Percentiles rank a stretch among this genome's conserved stretches.
Conservation (phyloP, 2,888 invertebrate species). For the Lingula anatina region DNA sequence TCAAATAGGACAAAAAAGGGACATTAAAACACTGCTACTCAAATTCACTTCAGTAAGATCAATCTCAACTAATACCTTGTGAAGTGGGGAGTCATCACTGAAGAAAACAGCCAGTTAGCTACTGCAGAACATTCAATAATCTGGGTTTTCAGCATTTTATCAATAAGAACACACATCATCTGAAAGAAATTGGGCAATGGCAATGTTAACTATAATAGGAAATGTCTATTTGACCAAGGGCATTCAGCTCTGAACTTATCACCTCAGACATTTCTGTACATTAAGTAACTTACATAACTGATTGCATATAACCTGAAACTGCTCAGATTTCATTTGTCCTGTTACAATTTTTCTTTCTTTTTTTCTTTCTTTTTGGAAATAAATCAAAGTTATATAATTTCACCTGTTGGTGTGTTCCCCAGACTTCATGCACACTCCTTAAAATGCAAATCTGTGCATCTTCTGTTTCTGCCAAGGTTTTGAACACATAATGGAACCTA, state of each 20-base stretch:
- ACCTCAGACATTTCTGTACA: background rate
- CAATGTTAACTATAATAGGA: background rate
- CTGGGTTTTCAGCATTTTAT: constrained; percentile 95
- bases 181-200: constrained; percentile 47
- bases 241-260: background rate
- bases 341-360: too few relatives aligned
- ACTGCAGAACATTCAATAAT: constrained; percentile 95
- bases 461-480: constrained; percentile 87
- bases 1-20: too few relatives aligned
- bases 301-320: too few relatives aligned
- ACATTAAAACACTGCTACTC: too few relatives aligned
- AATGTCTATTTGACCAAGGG: background rate
- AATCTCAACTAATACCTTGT: constrained; percentile 59
- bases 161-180: constrained; percentile 93
- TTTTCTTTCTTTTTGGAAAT: too few relatives aligned
- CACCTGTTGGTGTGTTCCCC: constrained; percentile 81
- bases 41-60: constrained; percentile 76
- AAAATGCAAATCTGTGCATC: constrained; percentile 93
- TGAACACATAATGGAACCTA: constrained; percentile 54
- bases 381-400: too few relatives aligned
- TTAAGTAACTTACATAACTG: too few relatives aligned
- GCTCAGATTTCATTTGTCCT: too few relatives aligned
- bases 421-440: constrained; percentile 88
- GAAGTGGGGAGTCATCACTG: constrained; percentile 85
- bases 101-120: constrained; percentile 96